Conservation (phyloP, 2,888 invertebrate species). For the Caenorhabditis uteleia region DNA sequence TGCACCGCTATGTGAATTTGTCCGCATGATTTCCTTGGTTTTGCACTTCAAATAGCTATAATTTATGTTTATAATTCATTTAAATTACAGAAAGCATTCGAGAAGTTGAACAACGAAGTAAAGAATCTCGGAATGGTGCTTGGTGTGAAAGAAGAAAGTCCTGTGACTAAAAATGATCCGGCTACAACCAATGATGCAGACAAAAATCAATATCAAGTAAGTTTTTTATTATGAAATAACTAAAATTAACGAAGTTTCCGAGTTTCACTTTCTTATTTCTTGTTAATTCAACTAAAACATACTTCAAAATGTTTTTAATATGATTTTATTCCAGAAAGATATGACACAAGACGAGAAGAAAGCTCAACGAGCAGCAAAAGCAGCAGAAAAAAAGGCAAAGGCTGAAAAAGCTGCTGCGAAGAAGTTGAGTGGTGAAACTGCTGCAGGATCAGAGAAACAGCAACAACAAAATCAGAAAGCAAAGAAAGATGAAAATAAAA, state of each 20-base stretch:
- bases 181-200: background rate
- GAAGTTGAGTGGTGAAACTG: constrained; percentile 5
- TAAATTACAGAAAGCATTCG: constrained; percentile 34
- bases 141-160: constrained; percentile 13
- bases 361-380: constrained; percentile 46
- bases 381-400: constrained; percentile 49
- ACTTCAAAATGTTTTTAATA: background rate
- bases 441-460: constrained; percentile 6
- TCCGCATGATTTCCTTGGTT: background rate
- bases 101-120: constrained; percentile 33
- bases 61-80: background rate
- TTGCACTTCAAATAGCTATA: background rate
- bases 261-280: background rate
- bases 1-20: background rate
- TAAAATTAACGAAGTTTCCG: no score
- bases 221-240: background rate
- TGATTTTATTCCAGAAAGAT: constrained; percentile 22
- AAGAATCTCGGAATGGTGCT: constrained; percentile 34
- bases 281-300: background rate
- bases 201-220: background rate
- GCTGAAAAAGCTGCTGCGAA: constrained; percentile 42
- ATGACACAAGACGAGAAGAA: constrained; percentile 47
- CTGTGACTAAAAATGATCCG: background rate
- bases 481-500: background rate
- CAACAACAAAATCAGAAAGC: constrained; percentile 8